Conservation (phyloP, 2,113 vertebrate species). For the Ammospiza caudacuta region DNA sequence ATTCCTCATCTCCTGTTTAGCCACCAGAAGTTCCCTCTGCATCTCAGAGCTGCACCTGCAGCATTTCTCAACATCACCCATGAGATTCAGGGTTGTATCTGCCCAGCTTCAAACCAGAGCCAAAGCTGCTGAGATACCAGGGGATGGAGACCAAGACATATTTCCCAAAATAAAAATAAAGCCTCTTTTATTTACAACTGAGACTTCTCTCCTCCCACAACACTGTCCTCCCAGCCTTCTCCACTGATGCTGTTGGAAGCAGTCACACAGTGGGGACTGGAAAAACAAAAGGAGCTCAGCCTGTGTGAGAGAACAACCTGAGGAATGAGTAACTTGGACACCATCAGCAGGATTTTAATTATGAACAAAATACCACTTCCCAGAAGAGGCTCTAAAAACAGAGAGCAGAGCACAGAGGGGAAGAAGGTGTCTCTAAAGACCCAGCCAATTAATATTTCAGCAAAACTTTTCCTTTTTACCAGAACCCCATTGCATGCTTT, state of each 20-base stretch:
- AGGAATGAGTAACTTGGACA: not conserved
- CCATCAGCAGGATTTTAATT: not conserved
- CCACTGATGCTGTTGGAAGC: not conserved
- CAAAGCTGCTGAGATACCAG: not conserved
- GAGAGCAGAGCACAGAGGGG: not conserved
- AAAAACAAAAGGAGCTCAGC: not conserved
- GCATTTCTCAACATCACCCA: not conserved
- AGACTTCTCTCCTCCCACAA: not conserved
- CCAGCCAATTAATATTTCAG: not conserved
- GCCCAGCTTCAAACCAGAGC: not conserved
- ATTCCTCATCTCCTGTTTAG: not conserved
- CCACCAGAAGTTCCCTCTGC: not conserved
- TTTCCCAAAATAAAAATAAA: not conserved
- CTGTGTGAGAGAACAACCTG: not conserved
- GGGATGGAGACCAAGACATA: not conserved
- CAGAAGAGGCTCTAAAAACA: not conserved
- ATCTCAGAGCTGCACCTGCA: not conserved
- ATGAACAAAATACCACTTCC: not conserved
- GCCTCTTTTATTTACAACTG: not conserved
- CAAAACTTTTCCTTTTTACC: not conserved
- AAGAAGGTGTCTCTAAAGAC: not conserved
- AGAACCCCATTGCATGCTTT: not conserved
- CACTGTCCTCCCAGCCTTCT: not conserved
- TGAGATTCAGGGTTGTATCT: not conserved
- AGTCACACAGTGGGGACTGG: rapidly evolving